Percentiles rank a stretch among this genome's conserved stretches.
phyloP scores from a whole-genome alignment of 2,888 invertebrate genomes.

The Leuctra nigra region DNA sequence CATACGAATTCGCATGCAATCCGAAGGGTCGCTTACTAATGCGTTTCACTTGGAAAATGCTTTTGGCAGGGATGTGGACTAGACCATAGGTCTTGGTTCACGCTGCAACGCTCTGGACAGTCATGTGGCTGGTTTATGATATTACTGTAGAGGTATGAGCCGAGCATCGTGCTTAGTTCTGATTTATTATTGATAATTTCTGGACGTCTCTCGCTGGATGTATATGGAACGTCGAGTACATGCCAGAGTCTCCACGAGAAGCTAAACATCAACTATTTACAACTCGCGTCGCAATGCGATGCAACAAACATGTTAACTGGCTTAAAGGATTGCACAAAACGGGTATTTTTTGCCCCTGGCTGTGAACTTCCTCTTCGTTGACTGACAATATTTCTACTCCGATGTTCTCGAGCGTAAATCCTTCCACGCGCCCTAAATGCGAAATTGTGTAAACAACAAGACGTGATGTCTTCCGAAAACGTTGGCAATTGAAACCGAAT shows the following conservation, averaged over 20 bases:
- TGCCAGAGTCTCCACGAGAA: too few species aligned
- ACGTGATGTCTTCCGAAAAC: not conserved
- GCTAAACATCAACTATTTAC: slow-evolving; percentile 8
- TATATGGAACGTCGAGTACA: not conserved
- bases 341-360: slow-evolving; percentile 7
- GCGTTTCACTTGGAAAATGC: too few species aligned
- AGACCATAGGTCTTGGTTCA: not conserved
- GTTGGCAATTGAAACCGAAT: not conserved
- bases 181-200: slow-evolving; percentile 7
- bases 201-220: not conserved
- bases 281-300: too few species aligned
- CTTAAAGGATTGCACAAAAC: slow-evolving; percentile 3
- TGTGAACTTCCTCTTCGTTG: slow-evolving; percentile 8
- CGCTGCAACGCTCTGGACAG: not conserved
- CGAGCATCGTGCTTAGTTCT: not conserved
- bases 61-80: slow-evolving; percentile 1
- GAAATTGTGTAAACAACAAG: slow-evolving; percentile 9
- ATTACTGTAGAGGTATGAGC: not conserved
- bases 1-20: too few species aligned
- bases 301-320: slow-evolving; percentile 2
- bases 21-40: too few species aligned
- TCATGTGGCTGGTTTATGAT: not conserved
- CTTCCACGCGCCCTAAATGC: slow-evolving; percentile 8
- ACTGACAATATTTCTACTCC: slow-evolving; percentile 5
- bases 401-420: slow-evolving; percentile 9